Percentiles rank a stretch among this genome's conserved stretches.
Conservation (phyloP, 2,888 invertebrate species). For the Apodemia hepburni region DNA sequence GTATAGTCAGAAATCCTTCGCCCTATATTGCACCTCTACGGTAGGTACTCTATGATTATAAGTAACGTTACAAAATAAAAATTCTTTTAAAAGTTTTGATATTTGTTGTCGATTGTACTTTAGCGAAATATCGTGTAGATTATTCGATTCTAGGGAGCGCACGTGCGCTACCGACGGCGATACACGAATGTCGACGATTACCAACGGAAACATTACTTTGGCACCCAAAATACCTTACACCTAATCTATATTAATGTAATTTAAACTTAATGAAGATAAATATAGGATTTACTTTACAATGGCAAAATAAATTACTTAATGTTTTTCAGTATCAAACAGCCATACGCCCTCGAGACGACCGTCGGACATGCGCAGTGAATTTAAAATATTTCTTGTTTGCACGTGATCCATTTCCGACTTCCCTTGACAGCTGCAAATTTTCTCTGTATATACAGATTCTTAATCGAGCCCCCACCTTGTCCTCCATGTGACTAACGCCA, state of each 20-base stretch:
- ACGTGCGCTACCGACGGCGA: constrained; percentile 61
- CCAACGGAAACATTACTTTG: constrained; percentile 34
- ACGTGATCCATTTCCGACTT: constrained; percentile 43
- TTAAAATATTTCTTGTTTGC: constrained; percentile 36
- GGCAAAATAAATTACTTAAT: constrained; percentile 25
- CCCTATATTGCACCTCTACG: no score
- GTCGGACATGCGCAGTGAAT: constrained; percentile 64
- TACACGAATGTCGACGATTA: constrained; percentile 66
- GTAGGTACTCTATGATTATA: no score
- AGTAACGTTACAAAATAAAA: no score
- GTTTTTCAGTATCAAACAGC: constrained; percentile 32
- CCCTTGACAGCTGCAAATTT: constrained; percentile 24
- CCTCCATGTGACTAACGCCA: no score
- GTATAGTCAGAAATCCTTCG: no score
- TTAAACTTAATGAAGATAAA: accelerated
- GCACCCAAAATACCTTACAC: neutral
- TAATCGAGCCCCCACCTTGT: no score
- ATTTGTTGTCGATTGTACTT: constrained; percentile 20
- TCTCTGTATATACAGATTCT: no score
- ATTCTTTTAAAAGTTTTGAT: no score
- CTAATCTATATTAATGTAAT: constrained; percentile 14
- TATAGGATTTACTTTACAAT: constrained; percentile 27
- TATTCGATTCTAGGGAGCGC: constrained; percentile 51
- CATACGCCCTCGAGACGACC: constrained; percentile 64
- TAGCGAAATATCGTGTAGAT: constrained; percentile 24